Conservation (phyloP, 2,797 vertebrate genomes). For the Sylvia borin region DNA sequence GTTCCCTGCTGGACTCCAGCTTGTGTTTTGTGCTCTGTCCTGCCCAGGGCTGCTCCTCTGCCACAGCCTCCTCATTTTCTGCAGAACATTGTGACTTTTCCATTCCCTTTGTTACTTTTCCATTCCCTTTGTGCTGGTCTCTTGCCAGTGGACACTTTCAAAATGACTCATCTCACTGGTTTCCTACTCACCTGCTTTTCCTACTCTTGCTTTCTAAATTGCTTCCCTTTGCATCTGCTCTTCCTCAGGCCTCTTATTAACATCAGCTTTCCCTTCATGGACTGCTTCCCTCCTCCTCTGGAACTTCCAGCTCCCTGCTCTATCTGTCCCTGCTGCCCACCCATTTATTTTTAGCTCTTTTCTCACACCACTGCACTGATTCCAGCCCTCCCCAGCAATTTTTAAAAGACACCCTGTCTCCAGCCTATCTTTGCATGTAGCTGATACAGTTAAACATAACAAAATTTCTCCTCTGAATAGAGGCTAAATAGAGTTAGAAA, state of each 20-base stretch:
- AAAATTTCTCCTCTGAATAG: background rate
- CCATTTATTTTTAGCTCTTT: background rate
- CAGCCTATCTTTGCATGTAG: background rate
- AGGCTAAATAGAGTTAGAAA: background rate
- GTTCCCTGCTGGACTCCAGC: background rate
- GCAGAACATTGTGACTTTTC: background rate
- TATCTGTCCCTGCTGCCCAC: background rate
- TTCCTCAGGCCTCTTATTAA: background rate
- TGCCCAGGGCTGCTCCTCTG: background rate
- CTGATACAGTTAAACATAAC: background rate
- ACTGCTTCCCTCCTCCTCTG: background rate
- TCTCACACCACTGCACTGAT: background rate
- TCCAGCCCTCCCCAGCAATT: background rate
- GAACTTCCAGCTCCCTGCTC: background rate
- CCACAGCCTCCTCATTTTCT: background rate
- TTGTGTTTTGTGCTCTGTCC: rapidly evolving
- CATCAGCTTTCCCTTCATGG: background rate
- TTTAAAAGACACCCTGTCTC: background rate
- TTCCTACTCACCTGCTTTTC: background rate
- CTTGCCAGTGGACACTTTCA: background rate
- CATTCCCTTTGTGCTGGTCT: background rate
- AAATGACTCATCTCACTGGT: background rate
- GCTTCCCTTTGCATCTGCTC: background rate
- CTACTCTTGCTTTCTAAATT: background rate
- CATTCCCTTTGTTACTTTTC: background rate